Evolutionary conservation across 2,113 vertebrate species (phyloP).

Genomic region (Eolophus roseicapilla): DNA sequence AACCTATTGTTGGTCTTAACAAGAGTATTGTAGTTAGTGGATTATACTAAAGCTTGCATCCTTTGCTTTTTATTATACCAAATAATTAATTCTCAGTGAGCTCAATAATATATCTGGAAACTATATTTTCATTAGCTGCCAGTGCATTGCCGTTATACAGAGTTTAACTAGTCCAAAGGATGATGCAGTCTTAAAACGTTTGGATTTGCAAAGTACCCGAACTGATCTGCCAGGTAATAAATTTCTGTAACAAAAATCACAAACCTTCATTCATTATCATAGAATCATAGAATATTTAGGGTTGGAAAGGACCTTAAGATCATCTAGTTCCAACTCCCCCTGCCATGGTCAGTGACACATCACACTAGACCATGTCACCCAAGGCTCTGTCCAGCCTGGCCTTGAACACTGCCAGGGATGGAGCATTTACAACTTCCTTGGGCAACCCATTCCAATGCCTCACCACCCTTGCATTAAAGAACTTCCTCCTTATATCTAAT

Average conservation of each 20-base stretch:
- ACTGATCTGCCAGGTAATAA: not conserved
- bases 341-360: not conserved
- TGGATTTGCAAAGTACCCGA: not conserved
- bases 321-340: not conserved
- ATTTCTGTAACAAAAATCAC: not conserved
- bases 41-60: not conserved
- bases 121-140: not conserved
- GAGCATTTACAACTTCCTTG: too few species aligned
- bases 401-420: too few species aligned
- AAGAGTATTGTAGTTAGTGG: not conserved
- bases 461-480: too few species aligned
- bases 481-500: too few species aligned
- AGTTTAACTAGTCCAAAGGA: not conserved
- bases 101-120: not conserved
- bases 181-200: not conserved
- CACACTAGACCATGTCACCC: too few species aligned
- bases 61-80: not conserved
- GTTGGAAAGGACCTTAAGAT: not conserved
- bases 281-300: not conserved
- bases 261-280: not conserved
- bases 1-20: not conserved
- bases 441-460: too few species aligned
- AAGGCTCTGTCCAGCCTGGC: too few species aligned
- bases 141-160: not conserved
- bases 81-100: not conserved